Evolutionary conservation across 2,888 invertebrate species (phyloP).

Genomic region (Maniola hyperantus): DNA sequence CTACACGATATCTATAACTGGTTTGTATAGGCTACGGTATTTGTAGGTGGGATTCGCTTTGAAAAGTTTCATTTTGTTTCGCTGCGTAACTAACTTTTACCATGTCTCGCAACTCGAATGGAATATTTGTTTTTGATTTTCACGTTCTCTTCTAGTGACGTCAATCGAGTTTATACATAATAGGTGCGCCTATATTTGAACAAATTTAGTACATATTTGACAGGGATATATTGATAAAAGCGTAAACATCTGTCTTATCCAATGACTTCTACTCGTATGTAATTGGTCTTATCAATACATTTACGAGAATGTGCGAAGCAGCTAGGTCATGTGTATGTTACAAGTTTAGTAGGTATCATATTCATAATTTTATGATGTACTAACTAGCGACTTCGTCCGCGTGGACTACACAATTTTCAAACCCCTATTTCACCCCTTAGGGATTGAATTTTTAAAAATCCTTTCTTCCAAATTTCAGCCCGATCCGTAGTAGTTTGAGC

Average conservation of each 20-base stretch:
- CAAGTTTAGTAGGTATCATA: too few species aligned
- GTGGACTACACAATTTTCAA: too few species aligned
- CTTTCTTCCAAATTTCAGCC: too few species aligned
- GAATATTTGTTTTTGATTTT: constrained; percentile 26
- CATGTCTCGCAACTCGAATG: constrained; percentile 9
- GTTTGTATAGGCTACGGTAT: constrained; percentile 21
- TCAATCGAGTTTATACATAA: constrained; percentile 8
- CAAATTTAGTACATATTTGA: not conserved
- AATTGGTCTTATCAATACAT: too few species aligned
- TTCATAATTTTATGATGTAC: too few species aligned
- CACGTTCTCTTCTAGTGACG: constrained; percentile 15
- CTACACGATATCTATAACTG: constrained; percentile 44
- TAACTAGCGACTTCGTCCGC: too few species aligned
- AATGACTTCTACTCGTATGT: too few species aligned
- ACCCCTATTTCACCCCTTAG: too few species aligned
- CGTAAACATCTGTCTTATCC: not conserved
- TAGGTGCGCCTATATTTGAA: not conserved
- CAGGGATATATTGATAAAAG: not conserved
- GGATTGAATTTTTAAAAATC: too few species aligned
- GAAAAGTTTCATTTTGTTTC: constrained; percentile 13
- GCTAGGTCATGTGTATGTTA: not conserved
- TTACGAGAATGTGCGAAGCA: not conserved
- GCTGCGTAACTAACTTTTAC: constrained; percentile 18
- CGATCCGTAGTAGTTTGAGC: too few species aligned
- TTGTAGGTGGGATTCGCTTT: constrained; percentile 28